Evolutionary conservation across 2,113 vertebrate genomes (phyloP), one percentile per base, ranked within the genome.

Genomic region (Macrotus californicus): DNA sequence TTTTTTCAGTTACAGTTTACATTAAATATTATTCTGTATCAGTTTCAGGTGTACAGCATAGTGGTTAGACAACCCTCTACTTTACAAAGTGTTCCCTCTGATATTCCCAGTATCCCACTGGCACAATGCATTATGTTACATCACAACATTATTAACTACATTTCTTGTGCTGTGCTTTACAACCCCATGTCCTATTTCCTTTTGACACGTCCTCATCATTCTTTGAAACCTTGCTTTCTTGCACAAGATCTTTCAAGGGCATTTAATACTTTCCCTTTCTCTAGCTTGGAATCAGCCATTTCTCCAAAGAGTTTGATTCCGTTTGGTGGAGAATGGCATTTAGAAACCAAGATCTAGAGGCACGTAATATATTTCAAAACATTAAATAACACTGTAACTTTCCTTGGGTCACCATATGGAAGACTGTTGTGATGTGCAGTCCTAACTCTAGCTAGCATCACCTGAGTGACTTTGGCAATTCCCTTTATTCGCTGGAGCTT

Each of bases 291-390:
- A 84, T 86, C 69, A 79, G 50, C 56, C 69, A 50, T 54, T 87
- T 81, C n/a, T 48, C 56, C 64, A 66, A 72, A 14, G 50, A 86
- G 39, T 70, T 41, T 82, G 24, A n/a, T 18, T 93, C 56, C 73
- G 77, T 88, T 87, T 39, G 13, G n/a, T 84, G 59, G 50, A 92
- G 66, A 90, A 52, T 52, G 24, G 29, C 48, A 85, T 46, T 91
- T 73, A 85, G 93, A 46, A 96, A 90, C 56, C 75, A 96, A 89
- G 76, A 61, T 73, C 24, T 76, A 39, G 19, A 64, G 34, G 14
- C 54, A 69, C 1, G 6, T 41, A 16, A 82, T 79, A 36, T 34
- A 77, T 43, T 59, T 87, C 59, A 79, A 95, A 81, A 88, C 82
- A 91, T 46, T 94, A 66, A 86, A 93, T 56, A 76, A 80, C 22